Percentiles rank a stretch among this genome's conserved stretches.
Evolutionary conservation across 2,797 vertebrate species (phyloP).

Genomic region (Acanthurus lineatus): DNA sequence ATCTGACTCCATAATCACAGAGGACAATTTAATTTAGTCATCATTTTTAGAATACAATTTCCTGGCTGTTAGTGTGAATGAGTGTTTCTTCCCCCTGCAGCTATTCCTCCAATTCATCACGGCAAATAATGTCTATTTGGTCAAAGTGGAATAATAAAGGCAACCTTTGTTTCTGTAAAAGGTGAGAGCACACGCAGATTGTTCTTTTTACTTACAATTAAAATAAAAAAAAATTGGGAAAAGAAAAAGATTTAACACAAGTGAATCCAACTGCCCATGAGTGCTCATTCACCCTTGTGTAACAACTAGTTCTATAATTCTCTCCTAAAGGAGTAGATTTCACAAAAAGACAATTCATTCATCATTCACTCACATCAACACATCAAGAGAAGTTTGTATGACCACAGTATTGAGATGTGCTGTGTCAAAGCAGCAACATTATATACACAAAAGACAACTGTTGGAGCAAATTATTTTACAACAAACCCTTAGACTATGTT

Average conservation of each 20-base stretch:
- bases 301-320: not conserved
- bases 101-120: not conserved
- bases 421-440: not conserved
- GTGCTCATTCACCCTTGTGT: not conserved
- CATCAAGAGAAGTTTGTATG: not conserved
- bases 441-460: conserved; percentile 4
- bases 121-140: conserved; percentile 11
- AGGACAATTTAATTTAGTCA: conserved; percentile 18
- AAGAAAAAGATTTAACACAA: conserved; percentile 20
- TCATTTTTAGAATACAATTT: conserved; percentile 26
- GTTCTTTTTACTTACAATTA: not conserved
- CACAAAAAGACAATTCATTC: not conserved
- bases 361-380: conserved; percentile 16
- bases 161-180: conserved; percentile 12
- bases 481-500: conserved; percentile 6
- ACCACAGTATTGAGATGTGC: not conserved
- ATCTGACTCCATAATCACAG: conserved; percentile 13
- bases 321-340: not conserved
- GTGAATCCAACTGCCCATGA: not conserved
- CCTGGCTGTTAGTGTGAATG: conserved; percentile 9
- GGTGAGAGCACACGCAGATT: not conserved
- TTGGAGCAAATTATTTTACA: not conserved
- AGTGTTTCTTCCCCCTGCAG: not conserved
- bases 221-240: conserved; percentile 2
- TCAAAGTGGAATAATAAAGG: conserved; percentile 20